Evolutionary conservation across 2,888 invertebrate species (phyloP), one percentile per base, ranked within the genome.

Genomic region (Pammene fasciana): DNA sequence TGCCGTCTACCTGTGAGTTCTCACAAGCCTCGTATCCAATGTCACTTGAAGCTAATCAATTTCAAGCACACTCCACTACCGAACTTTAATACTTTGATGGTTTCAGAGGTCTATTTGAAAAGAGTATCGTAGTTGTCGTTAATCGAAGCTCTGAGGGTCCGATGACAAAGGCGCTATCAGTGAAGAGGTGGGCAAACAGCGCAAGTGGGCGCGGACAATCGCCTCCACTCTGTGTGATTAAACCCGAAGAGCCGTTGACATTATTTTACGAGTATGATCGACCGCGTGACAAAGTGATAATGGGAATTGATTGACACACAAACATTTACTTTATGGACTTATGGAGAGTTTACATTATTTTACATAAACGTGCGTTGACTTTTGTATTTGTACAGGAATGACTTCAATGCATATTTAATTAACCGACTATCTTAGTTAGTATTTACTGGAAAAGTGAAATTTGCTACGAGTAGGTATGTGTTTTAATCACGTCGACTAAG

Each of bases 221-320:
- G 86, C 85, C 84, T 80, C 85, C 87, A 90, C 91, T 92, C 89
- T 86, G 88, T 81, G 89, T 92, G 90, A 92, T 92, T 92, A 92
- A 92, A 90, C 82, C 83, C 85, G 84, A 85, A 90, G 87, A 89
- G 89, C 83, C 86, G 87, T 88, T 88, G 90, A 90, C 90, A 90
- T 88, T 87, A 88, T 88, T 90, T 90, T 88, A 68, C 57, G 64
- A 59, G 64, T 64, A 88, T 86, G 87, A 88, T 82, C 85, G 82
- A 75, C 78, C 76, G 82, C 82, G 80, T 83, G 81, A 81, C 83
- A 79, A 48, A 50, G 68, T 57, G 34, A 67, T 67, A 67, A 55
- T 57, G 48, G 56, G 41, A 64, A 68, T 68, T 68, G 62, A 68
- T 68, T 68, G 56, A 56, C 41, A 59, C 52, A 52, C 60, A 68